Evolutionary conservation across 2,888 invertebrate genomes (phyloP).

Genomic region (Drosophila kambysellisi): DNA sequence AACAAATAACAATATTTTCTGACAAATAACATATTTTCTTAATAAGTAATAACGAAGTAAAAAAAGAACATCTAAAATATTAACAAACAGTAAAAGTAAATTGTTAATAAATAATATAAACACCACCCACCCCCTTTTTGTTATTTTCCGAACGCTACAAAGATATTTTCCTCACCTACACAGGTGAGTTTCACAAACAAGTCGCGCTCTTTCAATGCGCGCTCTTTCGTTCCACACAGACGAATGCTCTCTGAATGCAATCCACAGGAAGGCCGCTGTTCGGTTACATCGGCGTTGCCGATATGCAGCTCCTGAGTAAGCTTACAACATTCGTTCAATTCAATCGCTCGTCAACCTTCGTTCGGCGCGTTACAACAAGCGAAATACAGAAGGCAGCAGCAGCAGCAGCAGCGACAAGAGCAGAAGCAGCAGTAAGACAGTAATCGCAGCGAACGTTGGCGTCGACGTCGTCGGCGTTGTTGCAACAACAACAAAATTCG

Average conservation of each 20-base stretch:
- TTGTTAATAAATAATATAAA: not conserved
- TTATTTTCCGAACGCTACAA: not conserved
- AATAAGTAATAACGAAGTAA: not conserved
- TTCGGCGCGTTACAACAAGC: conserved; percentile 75
- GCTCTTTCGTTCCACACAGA: not conserved
- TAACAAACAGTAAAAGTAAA: not conserved
- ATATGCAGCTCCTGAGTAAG: conserved; percentile 50
- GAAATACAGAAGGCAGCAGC: conserved; percentile 37
- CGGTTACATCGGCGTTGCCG: conserved; percentile 43
- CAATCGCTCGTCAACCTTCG: conserved; percentile 81
- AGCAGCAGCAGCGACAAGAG: conserved; percentile 5
- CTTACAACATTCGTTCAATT: conserved; percentile 67
- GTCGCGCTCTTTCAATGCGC: not conserved
- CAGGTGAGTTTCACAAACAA: conserved; percentile 39
- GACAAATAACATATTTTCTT: not conserved
- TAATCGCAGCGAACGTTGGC: conserved; percentile 25
- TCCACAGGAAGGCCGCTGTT: conserved; percentile 54
- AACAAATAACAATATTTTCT: not conserved
- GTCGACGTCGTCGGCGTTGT: conserved; percentile 40
- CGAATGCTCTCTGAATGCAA: conserved; percentile 18
- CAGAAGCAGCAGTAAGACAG: conserved; percentile 10
- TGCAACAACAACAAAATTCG: conserved; percentile 49
- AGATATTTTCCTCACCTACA: not conserved
- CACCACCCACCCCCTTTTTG: not conserved
- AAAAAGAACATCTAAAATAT: not conserved